phyloP scores from a whole-genome alignment of 1,140 invertebrate genomes.

The Micrasema minimum region DNA sequence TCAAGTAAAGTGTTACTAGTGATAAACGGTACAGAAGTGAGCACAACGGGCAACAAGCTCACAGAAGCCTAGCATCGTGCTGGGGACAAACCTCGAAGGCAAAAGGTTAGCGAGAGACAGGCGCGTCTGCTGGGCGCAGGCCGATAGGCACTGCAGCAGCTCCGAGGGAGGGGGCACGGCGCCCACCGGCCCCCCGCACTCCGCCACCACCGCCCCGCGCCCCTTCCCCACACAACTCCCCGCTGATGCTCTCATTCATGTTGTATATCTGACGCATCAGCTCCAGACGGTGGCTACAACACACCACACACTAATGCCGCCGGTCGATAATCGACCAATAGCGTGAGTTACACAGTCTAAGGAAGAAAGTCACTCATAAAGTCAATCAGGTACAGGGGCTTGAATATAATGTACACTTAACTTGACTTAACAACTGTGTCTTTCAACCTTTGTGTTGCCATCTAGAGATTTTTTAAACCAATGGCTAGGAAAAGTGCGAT shows the following conservation, averaged over 20 bases:
- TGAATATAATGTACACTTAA: too few relatives aligned
- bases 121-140: constrained; percentile 80
- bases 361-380: too few relatives aligned
- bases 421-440: too few relatives aligned
- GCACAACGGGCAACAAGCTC: constrained; percentile 41
- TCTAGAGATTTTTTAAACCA: too few relatives aligned
- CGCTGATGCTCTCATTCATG: constrained; percentile 81
- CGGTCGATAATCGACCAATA: too few relatives aligned
- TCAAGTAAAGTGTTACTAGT: constrained; percentile 14
- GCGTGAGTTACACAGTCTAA: too few relatives aligned
- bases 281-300: constrained; percentile 93
- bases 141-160: constrained; percentile 83
- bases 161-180: constrained; percentile 61
- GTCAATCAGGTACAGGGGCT: too few relatives aligned
- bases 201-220: constrained; percentile 47
- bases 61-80: constrained; percentile 79
- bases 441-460: too few relatives aligned
- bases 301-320: constrained; percentile 43
- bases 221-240: constrained; percentile 55
- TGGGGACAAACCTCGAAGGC: constrained; percentile 84
- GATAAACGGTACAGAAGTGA: constrained; percentile 12
- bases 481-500: too few relatives aligned
- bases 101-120: constrained; percentile 87
- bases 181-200: constrained; percentile 52
- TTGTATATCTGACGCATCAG: constrained; percentile 97